A percentile compares a stretch with the other conserved stretches of the same genome.
Conservation (phyloP, 2,113 vertebrate species). For the Bostrychus sinensis region DNA sequence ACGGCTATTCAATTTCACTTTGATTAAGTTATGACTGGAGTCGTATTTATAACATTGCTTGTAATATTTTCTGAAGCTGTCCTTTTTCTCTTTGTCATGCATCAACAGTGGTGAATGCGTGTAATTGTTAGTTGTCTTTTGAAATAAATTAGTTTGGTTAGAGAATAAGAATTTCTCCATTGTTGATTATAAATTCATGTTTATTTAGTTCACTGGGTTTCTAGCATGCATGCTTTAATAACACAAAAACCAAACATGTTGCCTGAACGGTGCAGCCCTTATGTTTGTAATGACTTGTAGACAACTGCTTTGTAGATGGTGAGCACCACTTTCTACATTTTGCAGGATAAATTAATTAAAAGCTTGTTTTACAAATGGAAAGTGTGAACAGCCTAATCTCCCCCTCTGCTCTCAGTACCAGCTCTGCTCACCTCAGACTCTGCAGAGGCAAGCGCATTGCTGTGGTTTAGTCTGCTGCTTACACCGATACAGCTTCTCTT, state of each 20-base stretch:
- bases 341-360: slow-evolving; percentile 6
- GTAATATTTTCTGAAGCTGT: slow-evolving; percentile 9
- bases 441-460: slow-evolving; percentile 72
- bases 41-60: slow-evolving; percentile 15
- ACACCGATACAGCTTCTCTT: slow-evolving; percentile 42
- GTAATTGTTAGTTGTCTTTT: background rate
- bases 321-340: too few relatives aligned
- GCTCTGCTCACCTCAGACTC: slow-evolving; percentile 48
- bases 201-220: background rate
- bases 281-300: too few relatives aligned
- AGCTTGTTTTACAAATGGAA: slow-evolving; percentile 21
- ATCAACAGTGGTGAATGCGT: background rate
- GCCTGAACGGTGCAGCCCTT: too few relatives aligned
- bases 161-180: background rate
- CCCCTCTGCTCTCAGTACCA: slow-evolving; percentile 40
- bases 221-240: background rate
- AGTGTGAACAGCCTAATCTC: slow-evolving; percentile 40
- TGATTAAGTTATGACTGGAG: slow-evolving; percentile 10
- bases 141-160: background rate
- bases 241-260: too few relatives aligned
- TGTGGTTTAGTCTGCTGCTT: slow-evolving; percentile 62
- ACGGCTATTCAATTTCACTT: slow-evolving; percentile 18
- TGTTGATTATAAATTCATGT: background rate
- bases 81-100: slow-evolving; percentile 10
- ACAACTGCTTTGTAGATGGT: too few relatives aligned